Evolutionary conservation across 2,888 invertebrate species (phyloP).

Genomic region (Orthosia gracilis): DNA sequence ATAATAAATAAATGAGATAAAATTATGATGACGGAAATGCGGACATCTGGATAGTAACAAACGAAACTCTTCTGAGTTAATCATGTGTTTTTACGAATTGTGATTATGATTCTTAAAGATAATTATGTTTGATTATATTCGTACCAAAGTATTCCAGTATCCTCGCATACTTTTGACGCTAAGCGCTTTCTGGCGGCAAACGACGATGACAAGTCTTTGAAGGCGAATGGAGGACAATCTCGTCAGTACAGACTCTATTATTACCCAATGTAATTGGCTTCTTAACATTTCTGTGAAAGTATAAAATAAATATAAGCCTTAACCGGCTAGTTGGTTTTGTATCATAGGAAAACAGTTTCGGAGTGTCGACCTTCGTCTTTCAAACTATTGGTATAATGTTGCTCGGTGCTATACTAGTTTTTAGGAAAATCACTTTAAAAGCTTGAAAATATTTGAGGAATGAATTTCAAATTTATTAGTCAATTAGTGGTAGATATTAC

Average conservation of each 20-base stretch:
- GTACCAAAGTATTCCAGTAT: no score
- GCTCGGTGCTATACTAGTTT: neutral
- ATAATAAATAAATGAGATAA: no score
- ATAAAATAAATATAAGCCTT: neutral
- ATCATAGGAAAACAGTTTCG: neutral
- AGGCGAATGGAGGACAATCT: no score
- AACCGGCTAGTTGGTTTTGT: neutral
- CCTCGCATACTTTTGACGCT: no score
- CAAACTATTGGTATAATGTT: neutral
- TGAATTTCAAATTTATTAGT: neutral
- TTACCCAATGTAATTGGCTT: no score
- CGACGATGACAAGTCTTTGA: no score
- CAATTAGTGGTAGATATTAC: neutral
- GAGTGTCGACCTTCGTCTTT: neutral
- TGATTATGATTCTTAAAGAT: neutral
- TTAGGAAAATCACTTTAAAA: neutral
- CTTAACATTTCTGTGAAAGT: no score
- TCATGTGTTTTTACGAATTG: neutral
- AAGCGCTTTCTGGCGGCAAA: no score
- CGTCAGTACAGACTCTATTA: no score
- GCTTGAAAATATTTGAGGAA: conserved; percentile 1
- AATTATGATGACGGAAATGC: conserved; percentile 6
- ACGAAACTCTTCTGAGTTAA: neutral
- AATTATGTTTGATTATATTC: no score
- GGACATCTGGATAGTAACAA: conserved; percentile 8